phyloP scores from a whole-genome alignment of 2,888 invertebrate species.

The Branchellion lobata region DNA sequence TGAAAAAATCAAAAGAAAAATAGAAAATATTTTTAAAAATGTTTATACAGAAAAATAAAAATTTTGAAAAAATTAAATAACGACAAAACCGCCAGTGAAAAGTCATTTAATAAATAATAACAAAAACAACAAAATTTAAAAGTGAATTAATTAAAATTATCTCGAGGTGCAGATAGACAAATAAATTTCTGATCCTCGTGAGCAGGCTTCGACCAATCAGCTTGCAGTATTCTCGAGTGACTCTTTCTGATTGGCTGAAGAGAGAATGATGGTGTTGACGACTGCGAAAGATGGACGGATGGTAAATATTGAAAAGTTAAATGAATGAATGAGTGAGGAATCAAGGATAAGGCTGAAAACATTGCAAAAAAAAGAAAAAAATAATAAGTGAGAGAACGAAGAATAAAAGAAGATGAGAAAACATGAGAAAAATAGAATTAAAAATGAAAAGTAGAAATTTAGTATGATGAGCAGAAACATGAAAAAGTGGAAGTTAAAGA shows the following conservation, averaged over 20 bases:
- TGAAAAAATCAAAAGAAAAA: no score
- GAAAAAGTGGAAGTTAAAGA: background rate
- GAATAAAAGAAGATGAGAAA: background rate
- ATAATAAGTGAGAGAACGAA: background rate
- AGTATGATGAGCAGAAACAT: background rate
- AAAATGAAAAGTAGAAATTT: background rate
- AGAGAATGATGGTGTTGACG: background rate
- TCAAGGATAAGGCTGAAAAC: background rate
- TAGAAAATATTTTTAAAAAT: no score
- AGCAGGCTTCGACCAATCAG: background rate
- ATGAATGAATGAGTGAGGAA: background rate
- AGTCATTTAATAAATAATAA: background rate
- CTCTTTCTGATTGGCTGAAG: conserved; percentile 3
- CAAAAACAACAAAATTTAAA: background rate
- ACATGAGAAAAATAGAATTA: no score
- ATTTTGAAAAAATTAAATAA: background rate
- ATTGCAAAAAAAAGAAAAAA: background rate
- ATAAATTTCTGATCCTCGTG: background rate
- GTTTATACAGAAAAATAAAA: background rate
- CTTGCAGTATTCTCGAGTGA: background rate
- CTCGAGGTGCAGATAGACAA: background rate
- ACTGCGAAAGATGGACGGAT: background rate
- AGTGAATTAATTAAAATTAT: background rate
- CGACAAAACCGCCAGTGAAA: background rate
- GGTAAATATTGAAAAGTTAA: background rate